phyloP scores from a whole-genome alignment of 2,797 vertebrate species.

The Tangara arthus region DNA sequence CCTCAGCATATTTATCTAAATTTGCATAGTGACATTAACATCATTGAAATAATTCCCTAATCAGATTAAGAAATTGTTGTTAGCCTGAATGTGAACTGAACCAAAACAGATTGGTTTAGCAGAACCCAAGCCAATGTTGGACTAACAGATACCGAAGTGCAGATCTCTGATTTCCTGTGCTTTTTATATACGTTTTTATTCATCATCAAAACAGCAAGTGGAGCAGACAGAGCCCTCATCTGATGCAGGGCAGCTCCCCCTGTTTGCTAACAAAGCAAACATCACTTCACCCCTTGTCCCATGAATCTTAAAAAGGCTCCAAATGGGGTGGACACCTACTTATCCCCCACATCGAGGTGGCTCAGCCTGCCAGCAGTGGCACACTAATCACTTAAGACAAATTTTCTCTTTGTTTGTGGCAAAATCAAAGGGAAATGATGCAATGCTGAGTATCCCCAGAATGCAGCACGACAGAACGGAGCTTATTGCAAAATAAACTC shows the following conservation, averaged over 20 bases:
- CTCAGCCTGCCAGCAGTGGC: neutral
- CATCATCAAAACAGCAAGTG: neutral
- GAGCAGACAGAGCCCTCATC: neutral
- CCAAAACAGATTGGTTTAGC: neutral
- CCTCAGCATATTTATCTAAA: neutral
- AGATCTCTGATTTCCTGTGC: neutral
- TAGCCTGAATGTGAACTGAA: neutral
- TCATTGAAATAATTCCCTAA: neutral
- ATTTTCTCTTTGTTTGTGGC: neutral
- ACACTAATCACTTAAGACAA: neutral
- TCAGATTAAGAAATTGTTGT: neutral
- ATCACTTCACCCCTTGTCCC: neutral
- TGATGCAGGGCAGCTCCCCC: neutral
- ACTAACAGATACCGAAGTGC: neutral
- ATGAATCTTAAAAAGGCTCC: neutral
- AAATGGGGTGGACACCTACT: neutral
- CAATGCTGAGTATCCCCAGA: neutral
- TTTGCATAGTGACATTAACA: neutral
- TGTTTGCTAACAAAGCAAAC: neutral
- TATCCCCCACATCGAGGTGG: neutral
- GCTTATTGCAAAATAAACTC: neutral
- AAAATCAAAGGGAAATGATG: neutral
- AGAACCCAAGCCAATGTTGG: neutral
- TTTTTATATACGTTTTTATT: neutral
- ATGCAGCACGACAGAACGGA: neutral